Percentiles rank a stretch among this genome's conserved stretches.
phyloP scores from a whole-genome alignment of 2,797 vertebrate species.

The Rhadinocentrus ornatus region DNA sequence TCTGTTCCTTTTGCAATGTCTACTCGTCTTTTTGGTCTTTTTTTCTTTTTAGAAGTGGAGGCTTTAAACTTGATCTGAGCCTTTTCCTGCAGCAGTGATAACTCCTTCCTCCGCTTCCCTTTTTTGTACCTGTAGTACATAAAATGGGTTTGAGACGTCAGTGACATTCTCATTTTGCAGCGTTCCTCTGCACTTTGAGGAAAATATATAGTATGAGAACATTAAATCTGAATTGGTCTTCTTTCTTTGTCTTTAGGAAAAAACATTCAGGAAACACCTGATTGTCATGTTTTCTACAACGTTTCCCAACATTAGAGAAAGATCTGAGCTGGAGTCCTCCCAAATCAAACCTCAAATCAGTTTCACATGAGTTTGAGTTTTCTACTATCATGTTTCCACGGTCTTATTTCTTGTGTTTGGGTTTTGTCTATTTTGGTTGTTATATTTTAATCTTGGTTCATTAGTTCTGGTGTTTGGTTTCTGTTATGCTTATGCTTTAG shows the following conservation, averaged over 20 bases:
- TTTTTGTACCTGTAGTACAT: slow-evolving; percentile 12
- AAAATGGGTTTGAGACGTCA: slow-evolving; percentile 5
- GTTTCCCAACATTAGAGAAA: no score
- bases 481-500: no score
- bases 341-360: no score
- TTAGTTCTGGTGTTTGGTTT: no score
- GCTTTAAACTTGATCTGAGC: slow-evolving; percentile 15
- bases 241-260: not conserved
- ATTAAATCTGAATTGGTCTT: slow-evolving; percentile 1
- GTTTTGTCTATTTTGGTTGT: no score
- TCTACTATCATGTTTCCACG: no score
- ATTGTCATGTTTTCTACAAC: no score
- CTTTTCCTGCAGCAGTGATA: slow-evolving; percentile 2
- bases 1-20: slow-evolving; percentile 5
- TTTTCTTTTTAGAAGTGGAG: slow-evolving; percentile 9
- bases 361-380: no score
- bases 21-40: not conserved
- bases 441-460: no score
- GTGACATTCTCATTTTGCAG: slow-evolving; percentile 7
- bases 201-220: not conserved
- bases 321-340: no score
- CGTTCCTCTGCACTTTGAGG: not conserved
- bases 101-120: slow-evolving; percentile 1
- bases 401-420: no score
- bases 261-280: not conserved